Conservation (phyloP, 1,140 invertebrate species). For the Pseudomyrmex sp. region DNA sequence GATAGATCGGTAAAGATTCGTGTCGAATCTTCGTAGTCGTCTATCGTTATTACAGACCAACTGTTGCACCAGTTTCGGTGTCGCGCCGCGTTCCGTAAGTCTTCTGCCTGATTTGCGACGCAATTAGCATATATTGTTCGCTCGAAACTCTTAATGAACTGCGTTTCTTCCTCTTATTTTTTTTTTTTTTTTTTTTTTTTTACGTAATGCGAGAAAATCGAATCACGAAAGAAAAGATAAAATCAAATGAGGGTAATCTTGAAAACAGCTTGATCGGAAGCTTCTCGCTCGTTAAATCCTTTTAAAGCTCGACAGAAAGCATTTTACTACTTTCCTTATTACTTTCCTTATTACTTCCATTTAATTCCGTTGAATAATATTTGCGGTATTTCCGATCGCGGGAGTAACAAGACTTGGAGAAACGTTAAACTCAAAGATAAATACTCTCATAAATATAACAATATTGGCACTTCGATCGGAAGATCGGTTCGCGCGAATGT, state of each 20-base stretch:
- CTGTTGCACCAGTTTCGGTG: slow-evolving; percentile 45
- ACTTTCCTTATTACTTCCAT: no score
- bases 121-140: slow-evolving; percentile 12
- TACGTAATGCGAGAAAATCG: no score
- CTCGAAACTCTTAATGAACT: neutral
- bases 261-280: neutral
- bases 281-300: slow-evolving; percentile 18
- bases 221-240: neutral
- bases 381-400: neutral
- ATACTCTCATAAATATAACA: no score
- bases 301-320: neutral
- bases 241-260: neutral
- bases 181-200: no score
- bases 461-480: no score
- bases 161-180: neutral
- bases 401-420: neutral
- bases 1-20: neutral
- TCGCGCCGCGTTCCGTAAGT: slow-evolving; percentile 4
- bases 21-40: slow-evolving; percentile 37
- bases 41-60: slow-evolving; percentile 45
- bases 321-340: neutral
- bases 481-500: no score
- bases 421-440: neutral
- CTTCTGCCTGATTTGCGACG: slow-evolving; percentile 24
- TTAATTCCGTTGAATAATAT: neutral